Evolutionary conservation across 1,140 invertebrate genomes (phyloP), one percentile per base, ranked within the genome.

Genomic region (Centruroides vittatus): DNA sequence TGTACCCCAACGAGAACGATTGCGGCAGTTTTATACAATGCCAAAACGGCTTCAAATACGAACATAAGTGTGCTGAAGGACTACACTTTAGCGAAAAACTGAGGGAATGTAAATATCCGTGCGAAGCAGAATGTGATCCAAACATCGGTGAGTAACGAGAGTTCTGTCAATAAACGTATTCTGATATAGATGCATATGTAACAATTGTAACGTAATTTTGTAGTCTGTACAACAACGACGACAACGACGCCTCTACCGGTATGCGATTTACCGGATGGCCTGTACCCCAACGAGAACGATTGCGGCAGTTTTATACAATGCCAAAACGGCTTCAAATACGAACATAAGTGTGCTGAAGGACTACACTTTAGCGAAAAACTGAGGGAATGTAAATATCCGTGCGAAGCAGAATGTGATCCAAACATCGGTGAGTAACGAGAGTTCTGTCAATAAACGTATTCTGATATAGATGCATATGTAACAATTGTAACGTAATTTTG

Each of bases 81-180:
- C 69, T 82, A 0, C 74, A 77, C 54, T 83, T 81, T 70, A 80
- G 82, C 65, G 64, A 74, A 3, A 48, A 68, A 3, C 63, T 71
- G 2, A 69, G 73, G 63, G 71, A 75, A 3, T 83, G 81, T 66
- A 81, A 82, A 66, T 82, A 9, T 3, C 64, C 61, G 3, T 63
- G 57, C 13, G 36, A 65, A 23, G 61, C 61, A 5, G 1, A 23
- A 2, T 23, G 23, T 23, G 23, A 23, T 23, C 23, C 23, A 23
- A 23, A 0, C 23, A 23, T 23, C 23, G 23, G 23, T 23, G 23
- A 23, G 23, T 23, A 23, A 23, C 23, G 23, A 23, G 1, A 23
- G 23, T 23, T 23, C 23, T 23, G 23, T 23, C 23, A 23, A 2
- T 23, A 23, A 23, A 23, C 2, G 2, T 23, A 23, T 23, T 23